A percentile compares a stretch with the other conserved stretches of the same genome.
These are phyloP conservation scores for Aurelia sp. DNA, from an alignment of 30 jellyfish, hydroid and myxozoan genomes.

Conservation along the genomic window DNA sequence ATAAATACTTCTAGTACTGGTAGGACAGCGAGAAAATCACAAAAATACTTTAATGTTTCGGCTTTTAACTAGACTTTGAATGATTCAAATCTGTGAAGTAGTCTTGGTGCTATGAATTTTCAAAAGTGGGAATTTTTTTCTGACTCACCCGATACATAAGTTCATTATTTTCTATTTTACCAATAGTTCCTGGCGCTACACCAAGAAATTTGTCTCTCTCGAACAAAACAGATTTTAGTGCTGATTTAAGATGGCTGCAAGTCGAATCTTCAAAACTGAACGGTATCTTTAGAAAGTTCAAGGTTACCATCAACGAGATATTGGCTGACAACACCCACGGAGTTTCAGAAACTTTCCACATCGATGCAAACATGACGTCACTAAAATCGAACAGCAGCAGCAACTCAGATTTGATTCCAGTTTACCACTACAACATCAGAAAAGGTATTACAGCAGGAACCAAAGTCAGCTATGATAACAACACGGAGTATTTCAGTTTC, in stretches of 20 bases:
- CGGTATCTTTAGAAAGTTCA: constrained; percentile 44
- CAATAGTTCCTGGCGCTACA: constrained; percentile 57
- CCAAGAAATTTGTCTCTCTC: constrained; percentile 35
- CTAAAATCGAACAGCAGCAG: too few species aligned
- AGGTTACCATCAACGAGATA: constrained; percentile 19
- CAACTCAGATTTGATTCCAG: too few species aligned
- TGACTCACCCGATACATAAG: too few species aligned
- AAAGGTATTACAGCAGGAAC: too few species aligned
- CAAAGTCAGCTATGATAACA: background rate
- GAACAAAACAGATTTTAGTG: constrained; percentile 13
- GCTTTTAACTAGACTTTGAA: too few species aligned
- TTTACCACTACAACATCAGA: too few species aligned
- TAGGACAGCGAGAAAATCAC: too few species aligned
- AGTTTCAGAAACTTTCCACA: background rate
- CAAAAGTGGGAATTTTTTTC: too few species aligned
- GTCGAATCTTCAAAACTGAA: constrained; percentile 6
- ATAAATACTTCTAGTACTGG: too few species aligned
- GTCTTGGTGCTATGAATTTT: too few species aligned
- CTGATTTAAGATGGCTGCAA: constrained; percentile 33
- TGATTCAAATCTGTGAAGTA: too few species aligned
- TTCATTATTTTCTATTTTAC: background rate
- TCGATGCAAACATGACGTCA: background rate
- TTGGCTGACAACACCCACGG: constrained; percentile 47
- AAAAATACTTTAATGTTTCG: too few species aligned
- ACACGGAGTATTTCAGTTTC: background rate